These are phyloP conservation scores for Gymnocheta viridis DNA, from an alignment of 2,888 invertebrate species.

Conservation along the genomic window DNA sequence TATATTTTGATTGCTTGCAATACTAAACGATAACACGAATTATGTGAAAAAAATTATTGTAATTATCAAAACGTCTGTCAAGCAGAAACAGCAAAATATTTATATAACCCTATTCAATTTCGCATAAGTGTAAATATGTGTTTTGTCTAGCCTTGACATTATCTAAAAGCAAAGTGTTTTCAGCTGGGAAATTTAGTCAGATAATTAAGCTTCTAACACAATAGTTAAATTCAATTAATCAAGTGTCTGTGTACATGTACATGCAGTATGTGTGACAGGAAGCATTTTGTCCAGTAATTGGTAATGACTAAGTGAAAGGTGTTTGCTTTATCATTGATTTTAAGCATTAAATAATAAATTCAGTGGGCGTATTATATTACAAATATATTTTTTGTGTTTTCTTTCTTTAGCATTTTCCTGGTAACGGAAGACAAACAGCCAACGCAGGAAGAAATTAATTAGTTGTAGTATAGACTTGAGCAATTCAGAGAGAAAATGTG, in stretches of 20 bases:
- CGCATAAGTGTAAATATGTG: neutral
- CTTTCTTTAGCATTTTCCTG: neutral
- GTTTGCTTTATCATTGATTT: conserved; percentile 10
- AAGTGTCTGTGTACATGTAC: neutral
- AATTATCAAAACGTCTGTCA: neutral
- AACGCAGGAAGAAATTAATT: neutral
- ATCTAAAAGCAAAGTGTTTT: conserved; percentile 13
- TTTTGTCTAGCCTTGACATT: conserved; percentile 41
- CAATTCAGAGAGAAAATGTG: neutral
- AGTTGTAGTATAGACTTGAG: neutral
- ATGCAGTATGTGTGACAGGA: neutral
- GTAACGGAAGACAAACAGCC: too few relatives aligned
- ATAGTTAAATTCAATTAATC: conserved; percentile 33
- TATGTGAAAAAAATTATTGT: too few relatives aligned
- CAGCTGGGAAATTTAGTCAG: conserved; percentile 8
- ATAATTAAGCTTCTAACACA: conserved; percentile 49
- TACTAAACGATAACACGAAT: too few relatives aligned
- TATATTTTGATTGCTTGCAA: too few relatives aligned
- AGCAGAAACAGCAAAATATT: neutral
- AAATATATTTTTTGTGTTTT: conserved; percentile 10
- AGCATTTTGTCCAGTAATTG: conserved; percentile 26
- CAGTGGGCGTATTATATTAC: conserved; percentile 47
- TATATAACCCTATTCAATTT: neutral
- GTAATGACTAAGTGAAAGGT: neutral
- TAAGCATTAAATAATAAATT: conserved; percentile 62